Base-by-base conservation (phyloP, 37 sponge, comb jelly and placozoan genomes). In the Axinella damicornis region DNA sequence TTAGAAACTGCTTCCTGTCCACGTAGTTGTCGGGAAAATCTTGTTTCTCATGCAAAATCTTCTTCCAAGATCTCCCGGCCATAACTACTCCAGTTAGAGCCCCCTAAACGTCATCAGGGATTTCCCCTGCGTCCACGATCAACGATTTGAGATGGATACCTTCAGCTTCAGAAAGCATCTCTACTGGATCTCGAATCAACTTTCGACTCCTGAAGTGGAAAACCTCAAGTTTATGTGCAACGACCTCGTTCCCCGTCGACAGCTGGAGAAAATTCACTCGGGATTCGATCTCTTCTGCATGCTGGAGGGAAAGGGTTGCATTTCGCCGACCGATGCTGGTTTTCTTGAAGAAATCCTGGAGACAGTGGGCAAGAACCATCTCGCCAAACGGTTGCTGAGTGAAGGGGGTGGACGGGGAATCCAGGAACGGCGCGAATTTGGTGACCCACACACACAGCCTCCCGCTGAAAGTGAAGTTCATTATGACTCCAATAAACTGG, bases 1-100 rank as follows among this genome's bases (percentile, higher is more conserved):
- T 63, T 30, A 89, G 69, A 60, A 95, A 95, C 35, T 77, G 73
- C 16, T 64, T 55, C 31, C 64, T 27, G 31, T 95, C 94, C 22
- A 95, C 86, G 74, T 90, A 95, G 79, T 95, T 92, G 80, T 95
- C 96, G 5, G 90, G 82, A 58, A 69, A 92, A 24, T 65, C 78
- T 62, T 92, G 94, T 34, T 77, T 81, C 62, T 68, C 71, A 57
- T 89, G 92, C 25, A 95, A 72, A 1, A 95, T 67, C 76, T 94
- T 94, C 64, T 53, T 77, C 94, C 94, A 94, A 41, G 61, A 67
- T 53, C 69, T 22, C 46, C 66, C 53, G 40, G 22, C 61, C 84
- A 65, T 63, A 21, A 61, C 18, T 56, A 15, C 57, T 56, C 63
- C 63, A 61, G 5, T 14, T 61, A 61, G 13, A 14, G 63, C 63